phyloP scores from a whole-genome alignment of 2,888 invertebrate genomes.

The Drepanosiphum platanoidis region DNA sequence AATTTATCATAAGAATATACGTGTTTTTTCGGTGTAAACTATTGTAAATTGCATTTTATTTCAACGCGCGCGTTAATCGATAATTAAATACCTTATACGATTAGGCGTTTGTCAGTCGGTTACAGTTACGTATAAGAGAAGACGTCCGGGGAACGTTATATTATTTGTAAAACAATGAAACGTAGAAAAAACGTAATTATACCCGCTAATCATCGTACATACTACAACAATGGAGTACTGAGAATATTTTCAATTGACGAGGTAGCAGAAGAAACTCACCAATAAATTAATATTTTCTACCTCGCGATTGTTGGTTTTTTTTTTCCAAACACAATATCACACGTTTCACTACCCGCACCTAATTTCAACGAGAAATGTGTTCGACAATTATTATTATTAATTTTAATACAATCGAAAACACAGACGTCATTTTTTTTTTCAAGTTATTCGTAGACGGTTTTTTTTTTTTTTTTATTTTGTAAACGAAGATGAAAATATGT shows the following conservation, averaged over 20 bases:
- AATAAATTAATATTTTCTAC: constrained; percentile 32
- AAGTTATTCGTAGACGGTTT: neutral
- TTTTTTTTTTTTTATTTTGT: neutral
- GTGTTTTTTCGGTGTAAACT: no score
- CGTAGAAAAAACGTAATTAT: constrained; percentile 37
- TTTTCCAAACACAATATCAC: neutral
- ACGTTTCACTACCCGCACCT: neutral
- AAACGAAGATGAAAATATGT: neutral
- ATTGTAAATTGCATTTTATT: neutral
- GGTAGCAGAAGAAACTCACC: neutral
- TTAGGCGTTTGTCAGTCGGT: constrained; percentile 44
- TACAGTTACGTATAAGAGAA: no score
- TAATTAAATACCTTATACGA: constrained; percentile 48
- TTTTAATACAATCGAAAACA: neutral
- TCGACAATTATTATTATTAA: neutral
- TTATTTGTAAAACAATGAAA: constrained; percentile 50
- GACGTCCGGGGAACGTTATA: constrained; percentile 33
- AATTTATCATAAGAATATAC: constrained; percentile 13
- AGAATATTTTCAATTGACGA: constrained; percentile 32
- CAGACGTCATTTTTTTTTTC: neutral
- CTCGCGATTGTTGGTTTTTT: neutral
- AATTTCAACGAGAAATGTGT: neutral
- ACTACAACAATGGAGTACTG: constrained; percentile 44
- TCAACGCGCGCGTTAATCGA: constrained; percentile 29
- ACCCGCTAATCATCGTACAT: constrained; percentile 32